These are phyloP conservation scores for Cylas formicarius DNA, from an alignment of 1,140 invertebrate species.

Conservation along the genomic window DNA sequence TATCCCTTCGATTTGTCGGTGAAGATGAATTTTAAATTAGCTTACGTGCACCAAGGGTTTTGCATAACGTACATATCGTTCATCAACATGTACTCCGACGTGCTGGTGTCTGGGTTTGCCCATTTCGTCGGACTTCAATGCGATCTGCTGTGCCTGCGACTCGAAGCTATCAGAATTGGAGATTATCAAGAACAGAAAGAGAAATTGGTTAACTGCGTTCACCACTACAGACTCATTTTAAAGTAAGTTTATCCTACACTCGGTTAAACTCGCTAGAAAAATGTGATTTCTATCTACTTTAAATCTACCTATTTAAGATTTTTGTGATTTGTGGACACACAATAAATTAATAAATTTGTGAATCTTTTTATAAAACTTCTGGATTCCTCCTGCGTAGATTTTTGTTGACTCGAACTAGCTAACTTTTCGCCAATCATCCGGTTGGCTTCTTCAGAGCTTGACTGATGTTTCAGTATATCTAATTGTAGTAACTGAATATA, in stretches of 20 bases:
- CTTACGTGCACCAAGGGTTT: constrained; percentile 6
- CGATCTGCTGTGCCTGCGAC: constrained; percentile 5
- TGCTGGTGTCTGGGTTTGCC: constrained; percentile 5
- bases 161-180: not conserved
- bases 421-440: no score
- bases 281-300: no score
- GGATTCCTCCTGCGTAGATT: no score
- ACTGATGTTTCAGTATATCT: no score
- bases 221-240: not conserved
- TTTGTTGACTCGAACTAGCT: no score
- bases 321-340: no score
- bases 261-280: no score
- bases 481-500: no score
- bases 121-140: constrained; percentile 4
- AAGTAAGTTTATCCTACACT: constrained; percentile 5
- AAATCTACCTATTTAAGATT: no score
- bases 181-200: not conserved
- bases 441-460: no score
- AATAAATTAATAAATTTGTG: no score
- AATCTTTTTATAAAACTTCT: no score
- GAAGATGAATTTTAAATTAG: not conserved
- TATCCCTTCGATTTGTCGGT: constrained; percentile 10
- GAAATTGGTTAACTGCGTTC: not conserved
- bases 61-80: not conserved
- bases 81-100: constrained; percentile 10